A percentile compares a stretch with the other conserved stretches of the same genome.
phyloP scores from a whole-genome alignment of 2,888 invertebrate species.

The Thymelicus sylvestris region DNA sequence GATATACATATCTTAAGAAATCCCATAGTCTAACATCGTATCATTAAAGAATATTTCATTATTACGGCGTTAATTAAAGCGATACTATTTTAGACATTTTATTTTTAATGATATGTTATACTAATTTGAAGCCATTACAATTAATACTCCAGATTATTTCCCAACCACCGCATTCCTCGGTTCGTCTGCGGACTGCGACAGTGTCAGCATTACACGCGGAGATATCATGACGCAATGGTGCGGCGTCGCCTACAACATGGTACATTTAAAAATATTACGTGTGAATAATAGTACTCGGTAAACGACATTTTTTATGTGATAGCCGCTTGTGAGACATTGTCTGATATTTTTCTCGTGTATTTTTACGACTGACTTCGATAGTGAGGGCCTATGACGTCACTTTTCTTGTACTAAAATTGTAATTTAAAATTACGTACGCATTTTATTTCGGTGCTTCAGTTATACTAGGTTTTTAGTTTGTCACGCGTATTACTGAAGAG shows the following conservation, averaged over 20 bases:
- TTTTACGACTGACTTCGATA: conserved; percentile 30
- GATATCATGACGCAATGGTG: conserved; percentile 23
- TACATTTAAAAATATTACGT: conserved; percentile 35
- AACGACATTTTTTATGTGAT: conserved; percentile 31
- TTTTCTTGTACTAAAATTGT: conserved; percentile 16
- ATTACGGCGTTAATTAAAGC: no score
- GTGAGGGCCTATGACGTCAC: conserved; percentile 9
- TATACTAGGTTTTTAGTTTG: not conserved
- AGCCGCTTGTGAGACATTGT: conserved; percentile 23
- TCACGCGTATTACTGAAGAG: not conserved
- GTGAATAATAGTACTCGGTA: conserved; percentile 31
- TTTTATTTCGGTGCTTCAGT: conserved; percentile 1
- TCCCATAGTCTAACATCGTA: no score
- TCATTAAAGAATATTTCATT: no score
- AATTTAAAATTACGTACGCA: not conserved
- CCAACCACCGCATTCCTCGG: not conserved
- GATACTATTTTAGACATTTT: no score
- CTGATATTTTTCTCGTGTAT: conserved; percentile 23
- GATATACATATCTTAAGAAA: no score
- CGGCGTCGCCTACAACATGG: conserved; percentile 16
- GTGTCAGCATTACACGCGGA: conserved; percentile 8
- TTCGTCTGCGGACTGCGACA: conserved; percentile 12
- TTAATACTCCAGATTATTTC: not conserved
- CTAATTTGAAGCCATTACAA: not conserved
- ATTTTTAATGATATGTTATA: not conserved